These are phyloP conservation scores for Callopanchax toddi DNA, from an alignment of 2,113 vertebrate species.

Conservation along the genomic window DNA sequence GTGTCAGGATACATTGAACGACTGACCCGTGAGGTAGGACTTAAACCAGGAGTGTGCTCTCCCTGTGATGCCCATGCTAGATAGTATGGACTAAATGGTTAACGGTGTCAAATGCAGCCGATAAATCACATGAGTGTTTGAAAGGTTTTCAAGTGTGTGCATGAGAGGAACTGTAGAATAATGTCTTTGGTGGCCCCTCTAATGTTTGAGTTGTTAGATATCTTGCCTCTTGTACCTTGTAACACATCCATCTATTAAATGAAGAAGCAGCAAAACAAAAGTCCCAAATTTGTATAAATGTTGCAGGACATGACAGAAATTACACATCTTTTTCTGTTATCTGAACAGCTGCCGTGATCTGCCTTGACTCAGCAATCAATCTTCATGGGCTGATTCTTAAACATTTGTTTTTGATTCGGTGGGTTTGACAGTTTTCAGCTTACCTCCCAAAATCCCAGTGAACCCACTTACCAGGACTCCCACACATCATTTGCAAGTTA, in stretches of 20 bases:
- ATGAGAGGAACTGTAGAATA: no score
- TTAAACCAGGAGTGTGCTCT: no score
- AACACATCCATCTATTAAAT: neutral
- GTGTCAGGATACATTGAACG: no score
- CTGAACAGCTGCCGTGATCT: neutral
- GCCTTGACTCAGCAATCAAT: conserved; percentile 12
- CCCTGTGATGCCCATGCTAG: no score
- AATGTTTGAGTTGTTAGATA: no score
- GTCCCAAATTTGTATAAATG: neutral
- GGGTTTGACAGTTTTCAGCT: conserved; percentile 17
- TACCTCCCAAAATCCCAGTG: conserved; percentile 39
- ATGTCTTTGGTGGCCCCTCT: no score
- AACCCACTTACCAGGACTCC: conserved; percentile 46
- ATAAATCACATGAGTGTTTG: no score
- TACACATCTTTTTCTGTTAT: conserved; percentile 15
- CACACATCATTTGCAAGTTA: conserved; percentile 67
- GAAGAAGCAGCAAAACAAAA: neutral
- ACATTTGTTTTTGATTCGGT: conserved; percentile 34
- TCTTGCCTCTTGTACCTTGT: no score
- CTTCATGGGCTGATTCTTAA: neutral
- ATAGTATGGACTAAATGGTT: no score
- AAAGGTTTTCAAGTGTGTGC: no score
- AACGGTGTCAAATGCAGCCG: no score
- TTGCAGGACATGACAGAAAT: neutral
- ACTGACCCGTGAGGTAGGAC: no score